Conservation (phyloP, 1,140 invertebrate genomes). For the Polypedilum vanderplanki region DNA sequence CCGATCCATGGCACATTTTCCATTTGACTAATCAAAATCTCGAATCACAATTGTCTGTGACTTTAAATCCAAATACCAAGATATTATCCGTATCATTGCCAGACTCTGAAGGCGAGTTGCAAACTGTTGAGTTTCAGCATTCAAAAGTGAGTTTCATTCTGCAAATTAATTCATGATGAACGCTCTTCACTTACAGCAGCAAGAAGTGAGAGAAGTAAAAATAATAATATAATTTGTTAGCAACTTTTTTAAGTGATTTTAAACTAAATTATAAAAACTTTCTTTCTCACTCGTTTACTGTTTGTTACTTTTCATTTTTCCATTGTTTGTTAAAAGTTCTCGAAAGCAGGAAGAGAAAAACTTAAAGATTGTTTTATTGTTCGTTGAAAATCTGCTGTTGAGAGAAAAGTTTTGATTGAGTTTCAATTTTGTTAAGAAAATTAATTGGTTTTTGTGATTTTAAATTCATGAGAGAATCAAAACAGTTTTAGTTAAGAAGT, state of each 20-base stretch:
- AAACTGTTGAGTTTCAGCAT: constrained; percentile 54
- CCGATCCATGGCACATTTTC: constrained; percentile 58
- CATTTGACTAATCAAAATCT: constrained; percentile 53
- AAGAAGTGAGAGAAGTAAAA: not conserved
- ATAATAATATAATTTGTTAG: not conserved
- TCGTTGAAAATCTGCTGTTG: not conserved
- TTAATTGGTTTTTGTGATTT: constrained; percentile 6
- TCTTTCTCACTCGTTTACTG: not conserved
- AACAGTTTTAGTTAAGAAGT: too few species aligned
- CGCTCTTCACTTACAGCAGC: not conserved
- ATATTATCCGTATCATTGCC: constrained; percentile 57
- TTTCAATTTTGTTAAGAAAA: not conserved
- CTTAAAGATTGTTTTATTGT: not conserved
- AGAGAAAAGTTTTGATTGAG: constrained; percentile 2
- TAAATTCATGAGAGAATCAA: too few species aligned
- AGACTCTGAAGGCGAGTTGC: constrained; percentile 51
- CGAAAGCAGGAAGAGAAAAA: not conserved
- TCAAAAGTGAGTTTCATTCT: constrained; percentile 46
- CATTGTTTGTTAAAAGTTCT: not conserved
- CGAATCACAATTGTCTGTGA: constrained; percentile 59
- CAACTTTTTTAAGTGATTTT: constrained; percentile 27
- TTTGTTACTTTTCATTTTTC: not conserved
- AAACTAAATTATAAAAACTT: constrained; percentile 28
- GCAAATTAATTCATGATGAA: not conserved
- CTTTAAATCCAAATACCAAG: constrained; percentile 53